phyloP scores from a whole-genome alignment of 1,140 invertebrate genomes.

The Octopus bimaculoides region DNA sequence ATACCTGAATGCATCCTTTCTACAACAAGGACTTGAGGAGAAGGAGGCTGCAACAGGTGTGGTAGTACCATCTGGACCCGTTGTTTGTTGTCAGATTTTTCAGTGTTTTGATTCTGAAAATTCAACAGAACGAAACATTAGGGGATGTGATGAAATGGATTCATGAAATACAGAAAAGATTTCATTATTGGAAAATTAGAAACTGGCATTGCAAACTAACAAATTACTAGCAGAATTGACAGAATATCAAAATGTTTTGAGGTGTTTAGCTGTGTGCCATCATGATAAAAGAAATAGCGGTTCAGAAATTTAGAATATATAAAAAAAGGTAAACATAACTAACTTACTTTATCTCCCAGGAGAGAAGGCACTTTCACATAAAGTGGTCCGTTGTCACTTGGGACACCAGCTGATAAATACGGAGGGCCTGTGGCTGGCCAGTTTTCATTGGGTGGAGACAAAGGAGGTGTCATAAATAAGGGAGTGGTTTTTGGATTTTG shows the following conservation, averaged over 20 bases:
- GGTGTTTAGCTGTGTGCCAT: no score
- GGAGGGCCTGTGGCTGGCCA: slow-evolving; percentile 25
- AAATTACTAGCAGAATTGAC: no score
- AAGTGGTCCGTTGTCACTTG: slow-evolving; percentile 11
- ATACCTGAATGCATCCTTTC: slow-evolving; percentile 84
- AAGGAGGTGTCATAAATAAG: slow-evolving; percentile 48
- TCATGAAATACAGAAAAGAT: no score
- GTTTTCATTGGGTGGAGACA: slow-evolving; percentile 49
- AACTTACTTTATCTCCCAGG: slow-evolving; percentile 3
- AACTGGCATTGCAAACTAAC: no score
- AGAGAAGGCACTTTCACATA: slow-evolving; percentile 11
- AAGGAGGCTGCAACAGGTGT: slow-evolving; percentile 68
- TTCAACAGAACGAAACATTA: no score
- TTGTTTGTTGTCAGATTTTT: slow-evolving; percentile 18
- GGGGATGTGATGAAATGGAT: no score
- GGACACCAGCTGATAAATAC: slow-evolving; percentile 1
- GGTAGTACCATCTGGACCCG: slow-evolving; percentile 57
- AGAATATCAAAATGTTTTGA: no score
- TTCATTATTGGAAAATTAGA: no score
- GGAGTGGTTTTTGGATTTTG: slow-evolving; percentile 50
- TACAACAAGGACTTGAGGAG: slow-evolving; percentile 83
- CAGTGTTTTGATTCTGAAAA: slow-evolving; percentile 10
- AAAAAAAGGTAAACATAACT: background rate
- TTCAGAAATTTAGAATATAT: background rate
- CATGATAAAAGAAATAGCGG: no score